Percentiles rank a stretch among this genome's conserved stretches.
These are phyloP conservation scores for Chionoecetes opilio DNA, from an alignment of 1,140 invertebrate genomes.

Conservation along the genomic window DNA sequence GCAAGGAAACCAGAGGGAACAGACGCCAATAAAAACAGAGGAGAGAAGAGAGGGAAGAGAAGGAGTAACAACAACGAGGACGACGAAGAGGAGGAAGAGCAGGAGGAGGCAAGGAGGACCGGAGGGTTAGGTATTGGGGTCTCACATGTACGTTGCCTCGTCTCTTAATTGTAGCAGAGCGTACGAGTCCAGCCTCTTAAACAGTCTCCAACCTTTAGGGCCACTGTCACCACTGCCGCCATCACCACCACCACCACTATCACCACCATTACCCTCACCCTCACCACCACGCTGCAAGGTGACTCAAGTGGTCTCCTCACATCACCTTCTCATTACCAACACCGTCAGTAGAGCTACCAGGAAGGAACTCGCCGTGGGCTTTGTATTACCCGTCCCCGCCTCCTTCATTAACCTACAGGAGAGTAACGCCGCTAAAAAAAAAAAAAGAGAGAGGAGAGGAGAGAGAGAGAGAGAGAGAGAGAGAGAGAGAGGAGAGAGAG, in stretches of 20 bases:
- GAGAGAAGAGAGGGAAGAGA: not conserved
- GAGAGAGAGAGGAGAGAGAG: too few species aligned
- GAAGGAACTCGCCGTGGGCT: not conserved
- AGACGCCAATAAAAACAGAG: too few species aligned
- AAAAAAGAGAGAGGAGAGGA: not conserved
- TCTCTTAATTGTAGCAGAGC: conserved; percentile 19
- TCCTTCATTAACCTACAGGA: conserved; percentile 15
- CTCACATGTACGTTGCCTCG: not conserved
- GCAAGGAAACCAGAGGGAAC: too few species aligned
- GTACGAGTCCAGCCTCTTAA: not conserved
- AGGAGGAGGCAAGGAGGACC: not conserved
- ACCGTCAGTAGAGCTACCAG: not conserved
- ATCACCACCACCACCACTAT: not conserved
- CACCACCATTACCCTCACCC: not conserved
- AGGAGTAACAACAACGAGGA: not conserved
- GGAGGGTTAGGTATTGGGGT: not conserved
- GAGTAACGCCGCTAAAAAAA: not conserved
- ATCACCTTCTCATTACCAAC: not conserved
- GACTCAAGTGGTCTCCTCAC: not conserved
- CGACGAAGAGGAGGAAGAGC: not conserved
- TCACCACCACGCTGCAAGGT: not conserved
- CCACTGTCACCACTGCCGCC: not conserved
- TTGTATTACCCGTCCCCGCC: not conserved
- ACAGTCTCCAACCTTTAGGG: not conserved
- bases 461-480: conserved; percentile 12